A percentile compares a stretch with the other conserved stretches of the same genome.
Conservation (phyloP, 2,113 vertebrate species). For the Melanerpes aurifrons region DNA sequence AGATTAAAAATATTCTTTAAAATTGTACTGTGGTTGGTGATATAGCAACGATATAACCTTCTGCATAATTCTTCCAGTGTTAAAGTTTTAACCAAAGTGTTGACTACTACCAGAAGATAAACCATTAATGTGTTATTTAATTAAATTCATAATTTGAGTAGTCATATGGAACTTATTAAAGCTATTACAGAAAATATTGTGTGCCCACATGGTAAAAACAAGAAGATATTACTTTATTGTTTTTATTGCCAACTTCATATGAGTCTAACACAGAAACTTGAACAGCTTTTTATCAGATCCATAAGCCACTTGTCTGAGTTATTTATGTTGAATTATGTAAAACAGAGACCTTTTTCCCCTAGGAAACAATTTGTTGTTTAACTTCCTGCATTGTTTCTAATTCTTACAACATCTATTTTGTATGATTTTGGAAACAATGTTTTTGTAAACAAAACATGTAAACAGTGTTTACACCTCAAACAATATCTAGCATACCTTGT, state of each 20-base stretch:
- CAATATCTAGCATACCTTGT: not conserved
- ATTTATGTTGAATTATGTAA: not conserved
- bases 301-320: not conserved
- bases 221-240: not conserved
- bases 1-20: not conserved
- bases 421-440: not conserved
- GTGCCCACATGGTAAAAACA: not conserved
- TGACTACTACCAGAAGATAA: slow-evolving; percentile 12
- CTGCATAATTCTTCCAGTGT: not conserved
- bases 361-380: not conserved
- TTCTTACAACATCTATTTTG: not conserved
- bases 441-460: not conserved
- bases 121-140: not conserved
- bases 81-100: not conserved
- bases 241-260: not conserved
- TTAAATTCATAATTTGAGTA: not conserved
- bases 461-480: not conserved
- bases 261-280: slow-evolving; percentile 5
- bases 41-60: not conserved
- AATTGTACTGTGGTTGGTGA: not conserved
- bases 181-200: slow-evolving; percentile 3
- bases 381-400: not conserved
- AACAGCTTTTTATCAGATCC: not conserved
- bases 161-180: slow-evolving; percentile 20
- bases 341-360: not conserved